Conservation (phyloP, 2,797 vertebrate genomes). For the Synanceia verrucosa region DNA sequence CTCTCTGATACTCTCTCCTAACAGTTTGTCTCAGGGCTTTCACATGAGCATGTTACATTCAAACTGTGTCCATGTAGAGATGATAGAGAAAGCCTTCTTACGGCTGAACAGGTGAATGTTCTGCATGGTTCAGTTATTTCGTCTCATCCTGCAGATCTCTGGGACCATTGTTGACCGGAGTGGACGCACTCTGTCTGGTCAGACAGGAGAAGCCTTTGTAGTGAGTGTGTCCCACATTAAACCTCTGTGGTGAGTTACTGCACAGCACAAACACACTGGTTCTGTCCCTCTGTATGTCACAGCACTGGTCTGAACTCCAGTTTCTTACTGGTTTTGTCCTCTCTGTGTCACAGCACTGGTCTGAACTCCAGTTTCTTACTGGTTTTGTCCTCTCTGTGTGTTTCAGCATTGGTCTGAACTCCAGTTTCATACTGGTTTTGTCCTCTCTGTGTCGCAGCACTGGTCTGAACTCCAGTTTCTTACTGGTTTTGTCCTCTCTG, state of each 20-base stretch:
- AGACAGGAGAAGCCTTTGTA: slow-evolving; percentile 96
- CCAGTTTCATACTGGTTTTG: no score
- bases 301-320: background rate
- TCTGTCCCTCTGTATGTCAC: no score
- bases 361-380: background rate
- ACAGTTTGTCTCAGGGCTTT: background rate
- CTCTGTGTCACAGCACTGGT: background rate
- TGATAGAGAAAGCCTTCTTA: background rate
- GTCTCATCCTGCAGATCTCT: slow-evolving; percentile 84
- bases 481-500: background rate
- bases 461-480: background rate
- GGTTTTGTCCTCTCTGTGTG: slow-evolving; percentile 5
- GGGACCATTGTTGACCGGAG: slow-evolving; percentile 97
- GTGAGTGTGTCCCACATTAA: slow-evolving; percentile 91
- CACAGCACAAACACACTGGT: background rate
- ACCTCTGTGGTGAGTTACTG: slow-evolving; percentile 91
- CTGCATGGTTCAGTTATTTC: background rate
- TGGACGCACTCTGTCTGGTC: slow-evolving; percentile 94
- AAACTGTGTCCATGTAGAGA: background rate
- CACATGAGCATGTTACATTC: background rate
- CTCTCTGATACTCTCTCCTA: background rate
- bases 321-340: background rate
- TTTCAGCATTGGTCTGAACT: slow-evolving; percentile 93
- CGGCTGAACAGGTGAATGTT: background rate
- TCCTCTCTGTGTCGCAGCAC: no score